Conservation (phyloP, 2,113 vertebrate genomes). For the Bubo blakistoni region DNA sequence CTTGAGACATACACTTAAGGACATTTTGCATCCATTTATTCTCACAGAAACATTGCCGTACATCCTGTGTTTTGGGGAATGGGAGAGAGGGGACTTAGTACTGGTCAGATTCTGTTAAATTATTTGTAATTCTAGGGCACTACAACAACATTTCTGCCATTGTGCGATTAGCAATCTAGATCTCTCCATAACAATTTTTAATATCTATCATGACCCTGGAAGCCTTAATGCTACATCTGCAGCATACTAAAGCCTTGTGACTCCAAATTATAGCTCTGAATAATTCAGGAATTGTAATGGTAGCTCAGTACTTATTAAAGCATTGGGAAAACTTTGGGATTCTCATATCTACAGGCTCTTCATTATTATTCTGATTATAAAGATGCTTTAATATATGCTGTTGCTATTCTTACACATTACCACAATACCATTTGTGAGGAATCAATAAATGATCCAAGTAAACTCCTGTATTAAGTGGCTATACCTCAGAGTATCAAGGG, state of each 20-base stretch:
- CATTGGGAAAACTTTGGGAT: constrained; percentile 62
- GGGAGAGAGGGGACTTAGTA: background rate
- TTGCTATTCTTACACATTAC: constrained; percentile 19
- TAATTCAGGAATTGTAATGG: constrained; percentile 67
- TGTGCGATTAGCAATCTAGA: constrained; percentile 69
- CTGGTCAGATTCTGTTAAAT: constrained; percentile 26
- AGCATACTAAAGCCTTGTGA: constrained; percentile 66
- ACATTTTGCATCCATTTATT: constrained; percentile 5
- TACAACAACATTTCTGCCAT: constrained; percentile 36
- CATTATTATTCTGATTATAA: constrained; percentile 44
- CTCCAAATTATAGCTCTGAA: constrained; percentile 67
- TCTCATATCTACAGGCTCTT: constrained; percentile 45
- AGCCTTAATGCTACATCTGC: constrained; percentile 48
- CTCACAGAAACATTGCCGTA: background rate
- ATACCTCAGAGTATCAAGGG: background rate
- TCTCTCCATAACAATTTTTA: constrained; percentile 73
- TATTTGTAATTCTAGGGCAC: constrained; percentile 57
- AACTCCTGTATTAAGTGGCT: background rate
- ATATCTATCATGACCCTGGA: constrained; percentile 71
- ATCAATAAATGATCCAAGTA: constrained; percentile 15
- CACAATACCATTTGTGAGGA: background rate
- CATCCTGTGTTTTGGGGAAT: background rate
- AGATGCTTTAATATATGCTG: constrained; percentile 31
- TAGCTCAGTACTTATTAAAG: constrained; percentile 59
- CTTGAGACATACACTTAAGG: background rate